Conservation (phyloP, 2,888 invertebrate species). For the Micoletzkya japonica region DNA sequence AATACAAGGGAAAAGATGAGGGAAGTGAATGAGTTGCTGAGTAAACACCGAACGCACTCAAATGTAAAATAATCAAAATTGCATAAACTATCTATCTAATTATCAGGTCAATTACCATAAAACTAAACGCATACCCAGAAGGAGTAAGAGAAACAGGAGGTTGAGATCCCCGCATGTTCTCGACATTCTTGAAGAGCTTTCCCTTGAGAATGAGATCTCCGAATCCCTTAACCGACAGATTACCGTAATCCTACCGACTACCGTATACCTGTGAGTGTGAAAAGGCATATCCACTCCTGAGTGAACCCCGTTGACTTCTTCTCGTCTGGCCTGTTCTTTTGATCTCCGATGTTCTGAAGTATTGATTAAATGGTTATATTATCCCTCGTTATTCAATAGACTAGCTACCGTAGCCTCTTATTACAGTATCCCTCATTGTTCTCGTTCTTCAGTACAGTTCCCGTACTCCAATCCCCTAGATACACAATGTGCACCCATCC, state of each 20-base stretch:
- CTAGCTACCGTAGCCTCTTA: neutral
- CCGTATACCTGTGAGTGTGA: constrained; percentile 83
- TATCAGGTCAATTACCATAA: too few relatives aligned
- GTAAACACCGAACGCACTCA: too few relatives aligned
- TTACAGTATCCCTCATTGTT: neutral
- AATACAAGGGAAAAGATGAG: too few relatives aligned
- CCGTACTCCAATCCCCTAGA: neutral
- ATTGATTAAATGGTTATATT: neutral
- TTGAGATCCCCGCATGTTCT: constrained; percentile 31
- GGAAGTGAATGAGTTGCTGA: too few relatives aligned
- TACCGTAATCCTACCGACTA: neutral
- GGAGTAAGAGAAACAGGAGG: too few relatives aligned
- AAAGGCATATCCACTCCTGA: constrained; percentile 96
- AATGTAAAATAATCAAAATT: too few relatives aligned
- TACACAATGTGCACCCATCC: too few relatives aligned
- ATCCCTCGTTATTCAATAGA: too few relatives aligned
- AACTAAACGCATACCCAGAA: too few relatives aligned
- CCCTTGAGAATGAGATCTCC: constrained; percentile 85
- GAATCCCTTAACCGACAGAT: constrained; percentile 72
- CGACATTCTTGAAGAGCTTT: constrained; percentile 59
- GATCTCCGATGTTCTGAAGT: constrained; percentile 44
- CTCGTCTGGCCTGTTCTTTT: constrained; percentile 70
- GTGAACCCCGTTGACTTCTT: constrained; percentile 80
- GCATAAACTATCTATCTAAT: too few relatives aligned
- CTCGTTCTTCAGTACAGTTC: neutral